Conservation (phyloP, 2,888 invertebrate species). For the Myathropa florea region DNA sequence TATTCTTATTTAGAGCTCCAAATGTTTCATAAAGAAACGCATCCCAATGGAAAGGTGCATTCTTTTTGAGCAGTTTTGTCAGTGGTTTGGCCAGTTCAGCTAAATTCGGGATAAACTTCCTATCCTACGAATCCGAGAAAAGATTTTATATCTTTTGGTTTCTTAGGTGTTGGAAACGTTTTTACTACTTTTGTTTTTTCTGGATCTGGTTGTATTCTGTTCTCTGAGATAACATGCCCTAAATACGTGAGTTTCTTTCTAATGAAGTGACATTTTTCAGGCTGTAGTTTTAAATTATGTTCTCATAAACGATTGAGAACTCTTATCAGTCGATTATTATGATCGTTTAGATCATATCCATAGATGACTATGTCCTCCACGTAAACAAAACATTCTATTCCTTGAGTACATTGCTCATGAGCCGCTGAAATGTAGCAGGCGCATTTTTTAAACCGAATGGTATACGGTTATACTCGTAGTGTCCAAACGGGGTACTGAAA, state of each 20-base stretch:
- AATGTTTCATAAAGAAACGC: too few relatives aligned
- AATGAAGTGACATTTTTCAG: neutral
- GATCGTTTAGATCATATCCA: neutral
- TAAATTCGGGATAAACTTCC: too few relatives aligned
- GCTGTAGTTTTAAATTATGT: constrained; percentile 13
- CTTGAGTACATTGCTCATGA: neutral
- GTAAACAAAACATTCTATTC: neutral
- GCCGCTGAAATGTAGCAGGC: too few relatives aligned
- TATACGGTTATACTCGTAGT: neutral
- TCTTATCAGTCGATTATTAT: neutral
- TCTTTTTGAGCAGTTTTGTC: neutral
- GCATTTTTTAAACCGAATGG: neutral
- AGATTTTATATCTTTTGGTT: too few relatives aligned
- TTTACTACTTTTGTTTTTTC: neutral
- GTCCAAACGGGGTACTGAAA: neutral
- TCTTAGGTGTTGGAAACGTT: too few relatives aligned
- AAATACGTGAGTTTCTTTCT: constrained; percentile 5
- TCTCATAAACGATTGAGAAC: neutral
- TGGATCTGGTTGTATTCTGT: neutral
- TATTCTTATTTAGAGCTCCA: neutral
- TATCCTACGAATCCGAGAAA: neutral
- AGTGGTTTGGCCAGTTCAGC: neutral
- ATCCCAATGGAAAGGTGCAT: neutral
- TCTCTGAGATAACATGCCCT: neutral
- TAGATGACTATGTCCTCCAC: neutral